phyloP scores from a whole-genome alignment of 2,888 invertebrate species.

The Agonopterix heracliana region DNA sequence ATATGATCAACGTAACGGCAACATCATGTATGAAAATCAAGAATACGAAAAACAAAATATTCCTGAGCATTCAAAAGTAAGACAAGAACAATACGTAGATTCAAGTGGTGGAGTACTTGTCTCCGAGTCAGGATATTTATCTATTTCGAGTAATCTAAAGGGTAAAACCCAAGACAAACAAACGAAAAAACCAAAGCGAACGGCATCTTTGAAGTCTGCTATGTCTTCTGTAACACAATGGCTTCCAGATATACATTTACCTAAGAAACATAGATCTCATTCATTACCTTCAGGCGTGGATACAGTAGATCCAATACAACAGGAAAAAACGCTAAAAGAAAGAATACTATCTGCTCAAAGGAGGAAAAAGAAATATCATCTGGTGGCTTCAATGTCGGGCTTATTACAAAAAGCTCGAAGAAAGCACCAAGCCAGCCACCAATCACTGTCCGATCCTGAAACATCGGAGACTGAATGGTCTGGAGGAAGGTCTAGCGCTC shows the following conservation, averaged over 20 bases:
- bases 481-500: slow-evolving; percentile 79
- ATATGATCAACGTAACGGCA: slow-evolving; percentile 70
- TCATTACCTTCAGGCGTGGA: slow-evolving; percentile 85
- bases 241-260: slow-evolving; percentile 87
- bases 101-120: slow-evolving; percentile 76
- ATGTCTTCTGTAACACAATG: slow-evolving; percentile 88
- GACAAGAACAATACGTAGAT: slow-evolving; percentile 64
- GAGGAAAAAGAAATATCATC: slow-evolving; percentile 86
- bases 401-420: slow-evolving; percentile 90
- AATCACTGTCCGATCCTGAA: slow-evolving; percentile 85
- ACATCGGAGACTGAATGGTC: slow-evolving; percentile 84
- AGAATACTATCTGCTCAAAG: slow-evolving; percentile 65
- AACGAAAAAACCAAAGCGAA: slow-evolving; percentile 81
- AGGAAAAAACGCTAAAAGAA: slow-evolving; percentile 67
- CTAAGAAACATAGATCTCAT: slow-evolving; percentile 86
- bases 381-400: slow-evolving; percentile 90
- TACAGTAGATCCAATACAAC: slow-evolving; percentile 66
- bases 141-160: slow-evolving; percentile 82
- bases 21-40: slow-evolving; percentile 54
- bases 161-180: slow-evolving; percentile 71
- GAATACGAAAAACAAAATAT: slow-evolving; percentile 47
- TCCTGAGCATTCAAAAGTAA: slow-evolving; percentile 32
- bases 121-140: slow-evolving; percentile 86
- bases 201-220: slow-evolving; percentile 85
- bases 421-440: slow-evolving; percentile 76